phyloP scores from a whole-genome alignment of 2,888 invertebrate species.

The Hemithea aestivaria region DNA sequence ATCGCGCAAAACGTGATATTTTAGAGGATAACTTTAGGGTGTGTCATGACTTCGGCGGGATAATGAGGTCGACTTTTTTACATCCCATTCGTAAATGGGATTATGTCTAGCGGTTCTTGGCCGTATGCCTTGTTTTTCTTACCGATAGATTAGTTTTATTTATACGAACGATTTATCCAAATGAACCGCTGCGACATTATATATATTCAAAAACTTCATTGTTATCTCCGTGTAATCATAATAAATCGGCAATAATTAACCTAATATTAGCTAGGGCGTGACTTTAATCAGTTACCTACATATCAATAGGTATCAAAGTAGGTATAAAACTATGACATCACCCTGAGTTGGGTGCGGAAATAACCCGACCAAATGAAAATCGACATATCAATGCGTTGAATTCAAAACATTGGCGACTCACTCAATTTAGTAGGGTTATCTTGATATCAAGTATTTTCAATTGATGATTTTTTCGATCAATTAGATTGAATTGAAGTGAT shows the following conservation, averaged over 20 bases:
- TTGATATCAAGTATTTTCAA: no score
- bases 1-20: conserved; percentile 33
- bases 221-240: no score
- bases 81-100: conserved; percentile 21
- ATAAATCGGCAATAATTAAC: no score
- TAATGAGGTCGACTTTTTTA: conserved; percentile 56
- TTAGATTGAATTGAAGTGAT: no score
- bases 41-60: conserved; percentile 51
- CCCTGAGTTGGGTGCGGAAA: conserved; percentile 52
- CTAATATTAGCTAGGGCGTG: conserved; percentile 65
- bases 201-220: no score
- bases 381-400: not conserved
- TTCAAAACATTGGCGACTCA: not conserved
- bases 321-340: conserved; percentile 53
- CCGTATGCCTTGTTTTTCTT: conserved; percentile 2
- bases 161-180: no score
- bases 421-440: not conserved
- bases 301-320: conserved; percentile 40
- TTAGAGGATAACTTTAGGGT: conserved; percentile 49
- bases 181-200: no score
- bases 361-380: conserved; percentile 46
- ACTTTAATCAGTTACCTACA: conserved; percentile 49
- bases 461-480: no score
- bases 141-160: no score
- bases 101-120: conserved; percentile 3